Evolutionary conservation across 2,797 vertebrate genomes (phyloP), one percentile per base, ranked within the genome.

Genomic region (Austrolebias charrua): DNA sequence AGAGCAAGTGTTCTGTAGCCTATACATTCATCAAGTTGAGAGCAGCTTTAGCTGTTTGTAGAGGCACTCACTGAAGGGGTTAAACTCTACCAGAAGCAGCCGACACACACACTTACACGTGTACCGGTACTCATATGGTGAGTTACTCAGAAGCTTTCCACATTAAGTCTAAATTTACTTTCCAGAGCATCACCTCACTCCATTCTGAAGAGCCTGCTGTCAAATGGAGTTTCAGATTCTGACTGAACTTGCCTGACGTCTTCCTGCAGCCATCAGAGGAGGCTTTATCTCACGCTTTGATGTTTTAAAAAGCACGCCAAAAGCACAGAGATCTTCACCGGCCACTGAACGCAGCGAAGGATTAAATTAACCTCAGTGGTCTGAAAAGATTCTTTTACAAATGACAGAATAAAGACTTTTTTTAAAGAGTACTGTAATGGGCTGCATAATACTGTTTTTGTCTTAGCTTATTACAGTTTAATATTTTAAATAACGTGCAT

Each of bases 121-220:
- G 19, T 13, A 8, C 57, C n/a, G n/a, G n/a, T n/a, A n/a, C n/a
- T 76, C 49, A 66, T 59, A 76, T 52, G 58, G 66, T 35, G 43
- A 66, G 61, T 52, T 75, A 69, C 60, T 72, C 56, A 76, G 35
- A 15, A 69, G 66, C 55, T 79, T 76, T 78, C 60, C 73, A 80
- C 72, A 88, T 91, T 91, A 80, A 67, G 63, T 75, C 56, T 74
- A 81, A 88, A 89, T 87, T 79, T 65, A 75, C 80, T 91, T 89
- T 80, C 66, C 78, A 81, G 81, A 74, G 76, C 75, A 90, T 89
- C 86, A 86, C 78, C 68, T 79, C 87, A 89, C 67, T 81, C 20
- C 56, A 88, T 89, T 85, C 60, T 38, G 15, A 55, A 74, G 60
- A 64, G 66, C 66, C 47, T 50, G 0, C 60, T 28, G 47, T 75